These are phyloP conservation scores for Microctonus aethiopoides DNA, from an alignment of 2,888 invertebrate species.

Conservation along the genomic window DNA sequence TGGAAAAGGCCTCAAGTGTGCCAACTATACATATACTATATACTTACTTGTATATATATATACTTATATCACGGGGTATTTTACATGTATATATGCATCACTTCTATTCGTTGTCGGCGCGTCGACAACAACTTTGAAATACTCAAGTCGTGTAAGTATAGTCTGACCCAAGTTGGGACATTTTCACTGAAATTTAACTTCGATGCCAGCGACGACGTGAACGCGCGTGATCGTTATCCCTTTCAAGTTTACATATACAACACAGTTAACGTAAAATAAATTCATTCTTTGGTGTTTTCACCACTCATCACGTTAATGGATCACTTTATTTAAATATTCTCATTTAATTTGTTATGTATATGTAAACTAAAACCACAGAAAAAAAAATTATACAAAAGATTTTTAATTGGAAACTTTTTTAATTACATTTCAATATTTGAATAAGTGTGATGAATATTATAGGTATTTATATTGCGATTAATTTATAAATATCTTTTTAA, in stretches of 20 bases:
- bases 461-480: too few relatives aligned
- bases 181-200: conserved; percentile 37
- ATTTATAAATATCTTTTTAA: too few relatives aligned
- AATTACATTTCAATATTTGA: conserved; percentile 12
- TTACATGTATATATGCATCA: background rate
- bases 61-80: background rate
- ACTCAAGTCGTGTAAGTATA: conserved; percentile 8
- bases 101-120: background rate
- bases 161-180: conserved; percentile 33
- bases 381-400: background rate
- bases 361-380: background rate
- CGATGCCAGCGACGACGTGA: conserved; percentile 1
- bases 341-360: background rate
- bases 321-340: conserved; percentile 12
- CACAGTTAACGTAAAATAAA: background rate
- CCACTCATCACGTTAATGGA: conserved; percentile 31
- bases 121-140: conserved; percentile 24
- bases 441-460: background rate
- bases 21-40: conserved; percentile 5
- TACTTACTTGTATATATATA: conserved; percentile 27
- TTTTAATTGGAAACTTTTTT: conserved; percentile 12
- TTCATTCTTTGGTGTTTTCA: conserved; percentile 11
- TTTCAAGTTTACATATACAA: conserved; percentile 4
- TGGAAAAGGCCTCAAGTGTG: conserved; percentile 36
- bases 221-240: conserved; percentile 19